Conservation (phyloP, 2,113 vertebrate species). For the Platanista minor region DNA sequence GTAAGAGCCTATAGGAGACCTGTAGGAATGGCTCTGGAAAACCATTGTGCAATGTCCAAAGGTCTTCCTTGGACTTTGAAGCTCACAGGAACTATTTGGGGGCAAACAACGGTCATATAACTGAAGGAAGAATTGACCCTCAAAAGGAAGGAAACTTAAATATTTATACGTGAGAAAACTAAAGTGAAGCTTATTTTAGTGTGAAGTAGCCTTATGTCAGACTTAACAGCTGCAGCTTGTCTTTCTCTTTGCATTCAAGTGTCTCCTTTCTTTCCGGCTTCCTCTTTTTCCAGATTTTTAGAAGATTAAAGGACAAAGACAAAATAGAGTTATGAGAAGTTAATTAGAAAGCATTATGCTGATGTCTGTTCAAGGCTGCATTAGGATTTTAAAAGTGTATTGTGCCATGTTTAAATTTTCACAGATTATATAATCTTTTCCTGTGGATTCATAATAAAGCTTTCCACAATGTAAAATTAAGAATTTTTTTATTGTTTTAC, state of each 20-base stretch:
- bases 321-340: neutral
- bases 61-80: neutral
- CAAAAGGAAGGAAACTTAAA: constrained; percentile 59
- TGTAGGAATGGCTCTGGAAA: neutral
- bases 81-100: constrained; percentile 37
- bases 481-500: neutral
- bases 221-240: constrained; percentile 18
- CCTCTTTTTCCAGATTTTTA: constrained; percentile 44
- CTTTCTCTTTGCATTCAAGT: constrained; percentile 45
- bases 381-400: neutral
- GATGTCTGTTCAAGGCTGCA: neutral
- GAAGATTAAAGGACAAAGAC: constrained; percentile 24
- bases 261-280: constrained; percentile 1
- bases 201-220: constrained; percentile 26
- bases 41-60: neutral
- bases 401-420: neutral
- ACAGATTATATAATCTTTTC: neutral
- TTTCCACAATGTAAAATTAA: neutral
- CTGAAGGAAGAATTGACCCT: neutral
- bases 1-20: neutral
- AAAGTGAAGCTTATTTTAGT: constrained; percentile 59
- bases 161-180: constrained; percentile 52
- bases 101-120: neutral
- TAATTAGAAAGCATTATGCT: neutral
- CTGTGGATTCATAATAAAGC: constrained; percentile 11